Evolutionary conservation across 2,888 invertebrate species (phyloP).

Genomic region (Arenicola marina): DNA sequence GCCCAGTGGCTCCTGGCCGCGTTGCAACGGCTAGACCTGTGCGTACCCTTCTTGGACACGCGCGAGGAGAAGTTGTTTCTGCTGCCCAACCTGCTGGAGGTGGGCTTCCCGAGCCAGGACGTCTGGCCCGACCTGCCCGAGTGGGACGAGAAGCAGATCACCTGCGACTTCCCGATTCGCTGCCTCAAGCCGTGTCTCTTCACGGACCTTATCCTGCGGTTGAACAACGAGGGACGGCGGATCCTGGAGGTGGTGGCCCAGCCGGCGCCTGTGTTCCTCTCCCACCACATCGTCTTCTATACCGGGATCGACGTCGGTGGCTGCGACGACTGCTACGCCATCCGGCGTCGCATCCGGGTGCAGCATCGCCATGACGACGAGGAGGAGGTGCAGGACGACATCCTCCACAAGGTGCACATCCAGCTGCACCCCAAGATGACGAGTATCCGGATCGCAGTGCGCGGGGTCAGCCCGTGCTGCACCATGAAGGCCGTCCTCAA

Average conservation of each 20-base stretch:
- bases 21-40: conserved; percentile 33
- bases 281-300: conserved; percentile 39
- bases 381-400: conserved; percentile 29
- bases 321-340: conserved; percentile 37
- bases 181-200: conserved; percentile 33
- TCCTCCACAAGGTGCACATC: conserved; percentile 39
- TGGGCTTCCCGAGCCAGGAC: conserved; percentile 34
- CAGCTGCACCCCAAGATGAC: conserved; percentile 35
- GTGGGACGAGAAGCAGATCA: conserved; percentile 42
- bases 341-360: conserved; percentile 22
- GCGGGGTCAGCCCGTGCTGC: conserved; percentile 39
- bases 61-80: conserved; percentile 26
- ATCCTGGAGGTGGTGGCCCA: conserved; percentile 34
- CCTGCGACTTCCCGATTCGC: conserved; percentile 35
- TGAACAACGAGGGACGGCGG: conserved; percentile 32
- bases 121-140: conserved; percentile 41
- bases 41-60: conserved; percentile 29
- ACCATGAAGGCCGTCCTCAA: conserved; percentile 37
- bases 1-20: conserved; percentile 38
- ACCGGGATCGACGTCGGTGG: conserved; percentile 36
- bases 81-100: conserved; percentile 35
- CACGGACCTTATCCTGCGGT: conserved; percentile 31
- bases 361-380: conserved; percentile 9
- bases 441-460: conserved; percentile 32
- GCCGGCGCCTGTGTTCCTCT: conserved; percentile 37